Base-by-base conservation (phyloP, 2,888 invertebrate genomes). In the Ryuthela nishihirai region DNA sequence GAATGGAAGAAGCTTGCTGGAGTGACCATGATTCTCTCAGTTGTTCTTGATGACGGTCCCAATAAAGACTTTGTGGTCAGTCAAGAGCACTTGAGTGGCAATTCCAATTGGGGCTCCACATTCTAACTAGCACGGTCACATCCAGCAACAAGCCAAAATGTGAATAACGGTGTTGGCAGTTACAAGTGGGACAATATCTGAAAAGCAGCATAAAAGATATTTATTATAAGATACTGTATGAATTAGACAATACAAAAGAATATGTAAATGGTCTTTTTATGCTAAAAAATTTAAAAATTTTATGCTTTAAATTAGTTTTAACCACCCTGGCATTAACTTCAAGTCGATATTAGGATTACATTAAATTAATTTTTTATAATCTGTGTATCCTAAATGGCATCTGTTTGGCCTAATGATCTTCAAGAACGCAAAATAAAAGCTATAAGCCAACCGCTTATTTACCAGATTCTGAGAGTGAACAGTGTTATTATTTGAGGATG, bases 71-170 rank as follows among this genome's bases (percentile, higher is more conserved):
- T 12, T 29, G 29, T 10, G 9, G 6, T 38, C 38, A 41, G 29
- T 36, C 17, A 36, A 21, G 32, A 59, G 43, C 44, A 48, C 43
- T 47, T 24, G 43, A 20, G 39, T 45, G 35, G 34, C 39, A 53
- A 46, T 48, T 21, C 18, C 44, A 34, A 45, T 48, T 40, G 48
- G 48, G 52, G 56, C 46, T 41, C 47, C 53, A 42, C 48, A 48
- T 48, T 49, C 38, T 34, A 52, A 41, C 40, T 40, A 49, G 39
- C 26, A 50, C 45, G 43, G 59, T 48, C 59, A 48, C 53, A 59
- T 53, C 59, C 59, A 59, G 59, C 53, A 59, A 47, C 59, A 59
- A 59, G 59, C 59, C 52, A 59, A 52, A 53, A 46, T 59, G 47
- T 59, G 45, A 58, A 59, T 42, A 48, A 48, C n/a, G n/a, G 36